These are phyloP conservation scores for Pangasianodon hypophthalmus DNA, from an alignment of 2,113 vertebrate species.

Conservation along the genomic window DNA sequence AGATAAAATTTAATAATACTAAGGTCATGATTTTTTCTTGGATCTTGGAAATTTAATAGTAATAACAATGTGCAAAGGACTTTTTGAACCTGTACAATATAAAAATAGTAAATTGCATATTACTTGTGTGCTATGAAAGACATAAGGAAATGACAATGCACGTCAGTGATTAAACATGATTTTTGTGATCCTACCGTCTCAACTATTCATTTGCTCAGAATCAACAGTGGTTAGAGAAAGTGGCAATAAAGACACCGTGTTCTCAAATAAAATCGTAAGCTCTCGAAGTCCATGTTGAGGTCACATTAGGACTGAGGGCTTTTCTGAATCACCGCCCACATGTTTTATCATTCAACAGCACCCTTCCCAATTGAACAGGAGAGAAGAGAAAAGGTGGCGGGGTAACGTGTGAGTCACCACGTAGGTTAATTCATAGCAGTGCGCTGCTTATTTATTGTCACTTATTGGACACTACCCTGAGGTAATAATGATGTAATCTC, in stretches of 20 bases:
- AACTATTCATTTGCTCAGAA: slow-evolving; percentile 15
- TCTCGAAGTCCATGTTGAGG: background rate
- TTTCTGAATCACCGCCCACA: background rate
- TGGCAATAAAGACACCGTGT: slow-evolving; percentile 21
- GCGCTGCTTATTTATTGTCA: slow-evolving; percentile 18
- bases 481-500: slow-evolving; percentile 28
- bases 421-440: slow-evolving; percentile 14
- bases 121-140: background rate
- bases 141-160: slow-evolving; percentile 6
- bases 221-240: background rate
- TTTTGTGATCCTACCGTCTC: background rate
- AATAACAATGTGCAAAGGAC: background rate
- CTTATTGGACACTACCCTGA: slow-evolving; percentile 2
- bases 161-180: slow-evolving; percentile 25
- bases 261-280: slow-evolving; percentile 8
- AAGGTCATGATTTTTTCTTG: background rate
- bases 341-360: slow-evolving; percentile 31
- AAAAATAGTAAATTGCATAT: background rate
- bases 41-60: background rate
- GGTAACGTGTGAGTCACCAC: slow-evolving; percentile 31
- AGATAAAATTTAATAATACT: background rate
- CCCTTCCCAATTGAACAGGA: background rate
- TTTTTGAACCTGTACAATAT: background rate
- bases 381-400: background rate
- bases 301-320: background rate